Evolutionary conservation across 2,888 invertebrate species (phyloP), one percentile per base, ranked within the genome.

Genomic region (Lycophotia porphyrea): DNA sequence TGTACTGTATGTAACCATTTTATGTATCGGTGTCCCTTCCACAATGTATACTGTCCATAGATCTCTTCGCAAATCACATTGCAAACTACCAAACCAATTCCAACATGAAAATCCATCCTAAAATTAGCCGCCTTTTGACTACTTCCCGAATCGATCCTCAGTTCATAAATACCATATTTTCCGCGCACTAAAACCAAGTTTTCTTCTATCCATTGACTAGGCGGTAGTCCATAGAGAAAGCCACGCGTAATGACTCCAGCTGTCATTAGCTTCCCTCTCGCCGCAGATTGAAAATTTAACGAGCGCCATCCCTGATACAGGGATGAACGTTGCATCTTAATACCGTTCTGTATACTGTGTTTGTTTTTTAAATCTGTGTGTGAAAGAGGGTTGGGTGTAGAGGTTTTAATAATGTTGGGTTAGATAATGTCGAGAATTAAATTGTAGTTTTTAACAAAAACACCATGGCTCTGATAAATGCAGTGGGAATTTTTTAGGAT

Each of bases 161-260:
- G 47, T 13, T 15, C 52, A 60, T 81, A 60, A 24, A 52, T 74
- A 63, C 64, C 55, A 74, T 79, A 75, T 81, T 83, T 84, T 67
- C 63, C 63, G 70, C 67, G 27, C 61, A 63, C 72, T 81, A 78
- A 84, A 85, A 69, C 71, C 67, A 44, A 70, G 58, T 73, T 87
- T 86, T 87, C 75, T 82, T 69, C 71, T 55, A 84, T 76, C 72
- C 79, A 86, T 87, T 66, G 84, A 85, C 84, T 79, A 84, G 78
- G 81, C 76, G 81, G 34, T 69, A 74, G 82, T 64, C 81, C 71
- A 74, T 78, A 82, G 61, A 85, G 76, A 78, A 82, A 81, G 86
- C 80, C 63, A 74, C 72, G 83, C 88, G 88, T 90, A 92, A 92
- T 90, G 89, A 92, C 90, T 88, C 85, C 81, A 84, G 91, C 90